These are phyloP conservation scores for Subanguina moxae DNA, from an alignment of 1,140 invertebrate genomes.

Conservation along the genomic window DNA sequence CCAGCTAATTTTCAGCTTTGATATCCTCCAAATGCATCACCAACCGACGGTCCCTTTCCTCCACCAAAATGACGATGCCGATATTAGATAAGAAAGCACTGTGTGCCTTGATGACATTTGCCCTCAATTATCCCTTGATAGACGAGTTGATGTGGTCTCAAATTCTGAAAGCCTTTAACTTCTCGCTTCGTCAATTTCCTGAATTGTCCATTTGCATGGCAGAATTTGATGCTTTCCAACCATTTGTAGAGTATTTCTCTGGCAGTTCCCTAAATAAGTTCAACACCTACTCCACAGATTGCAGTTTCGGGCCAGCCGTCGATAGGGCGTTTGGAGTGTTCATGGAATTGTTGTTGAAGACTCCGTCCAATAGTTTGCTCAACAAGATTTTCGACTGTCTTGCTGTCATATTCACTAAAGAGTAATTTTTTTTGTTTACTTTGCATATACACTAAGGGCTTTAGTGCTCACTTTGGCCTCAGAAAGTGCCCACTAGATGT, in stretches of 20 bases:
- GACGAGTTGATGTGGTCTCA: constrained; percentile 19
- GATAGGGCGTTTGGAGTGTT: constrained; percentile 18
- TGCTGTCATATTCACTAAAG: constrained; percentile 2
- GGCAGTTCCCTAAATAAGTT: not conserved
- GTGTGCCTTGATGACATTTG: constrained; percentile 17
- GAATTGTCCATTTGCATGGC: not conserved
- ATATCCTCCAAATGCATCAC: constrained; percentile 16
- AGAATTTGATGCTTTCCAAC: constrained; percentile 8
- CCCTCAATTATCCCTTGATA: constrained; percentile 9
- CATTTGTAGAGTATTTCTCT: constrained; percentile 3
- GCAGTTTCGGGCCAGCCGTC: constrained; percentile 24
- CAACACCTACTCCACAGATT: not conserved
- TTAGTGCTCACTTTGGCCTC: constrained; percentile 9
- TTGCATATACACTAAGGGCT: too few relatives aligned
- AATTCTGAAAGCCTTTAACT: constrained; percentile 19
- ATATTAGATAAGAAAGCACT: constrained; percentile 1
- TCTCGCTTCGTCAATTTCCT: constrained; percentile 10
- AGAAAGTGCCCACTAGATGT: not conserved
- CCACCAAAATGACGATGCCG: not conserved
- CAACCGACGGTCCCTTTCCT: not conserved
- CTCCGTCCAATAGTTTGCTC: not conserved
- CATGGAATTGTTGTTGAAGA: constrained; percentile 3
- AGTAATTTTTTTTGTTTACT: constrained; percentile 4
- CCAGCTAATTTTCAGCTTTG: constrained; percentile 3
- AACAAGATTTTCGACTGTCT: constrained; percentile 6